Percentiles rank a stretch among this genome's conserved stretches.
phyloP scores from a whole-genome alignment of 2,797 vertebrate species.

The Gymnopithys bicolor region DNA sequence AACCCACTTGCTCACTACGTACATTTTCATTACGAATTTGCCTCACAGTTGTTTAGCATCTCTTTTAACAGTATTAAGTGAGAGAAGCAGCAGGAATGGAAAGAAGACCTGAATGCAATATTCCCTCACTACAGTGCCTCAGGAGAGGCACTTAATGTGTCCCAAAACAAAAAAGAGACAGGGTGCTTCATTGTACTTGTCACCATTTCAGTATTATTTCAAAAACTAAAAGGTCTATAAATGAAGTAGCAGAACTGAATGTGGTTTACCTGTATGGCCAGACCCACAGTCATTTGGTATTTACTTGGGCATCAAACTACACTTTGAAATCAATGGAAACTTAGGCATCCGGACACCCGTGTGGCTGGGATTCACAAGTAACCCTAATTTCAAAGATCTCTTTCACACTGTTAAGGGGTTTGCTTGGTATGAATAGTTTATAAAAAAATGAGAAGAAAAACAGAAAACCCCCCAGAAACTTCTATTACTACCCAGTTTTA shows the following conservation, averaged over 20 bases:
- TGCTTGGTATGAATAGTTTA: neutral
- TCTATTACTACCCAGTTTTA: neutral
- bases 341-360: neutral
- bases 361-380: neutral
- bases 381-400: neutral
- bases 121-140: neutral
- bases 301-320: neutral
- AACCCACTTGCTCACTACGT: neutral
- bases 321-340: neutral
- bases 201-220: neutral
- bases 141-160: neutral
- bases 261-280: neutral
- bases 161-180: neutral
- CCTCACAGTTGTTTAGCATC: neutral
- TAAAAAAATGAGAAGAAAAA: neutral
- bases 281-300: neutral
- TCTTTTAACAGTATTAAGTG: neutral
- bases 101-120: neutral
- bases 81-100: neutral
- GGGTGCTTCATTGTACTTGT: neutral
- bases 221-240: neutral
- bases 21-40: neutral
- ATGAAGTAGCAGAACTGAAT: neutral
- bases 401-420: neutral
- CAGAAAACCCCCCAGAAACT: neutral